Evolutionary conservation across 2,797 vertebrate species (phyloP).

Genomic region (Paramormyrops hopkinsi): DNA sequence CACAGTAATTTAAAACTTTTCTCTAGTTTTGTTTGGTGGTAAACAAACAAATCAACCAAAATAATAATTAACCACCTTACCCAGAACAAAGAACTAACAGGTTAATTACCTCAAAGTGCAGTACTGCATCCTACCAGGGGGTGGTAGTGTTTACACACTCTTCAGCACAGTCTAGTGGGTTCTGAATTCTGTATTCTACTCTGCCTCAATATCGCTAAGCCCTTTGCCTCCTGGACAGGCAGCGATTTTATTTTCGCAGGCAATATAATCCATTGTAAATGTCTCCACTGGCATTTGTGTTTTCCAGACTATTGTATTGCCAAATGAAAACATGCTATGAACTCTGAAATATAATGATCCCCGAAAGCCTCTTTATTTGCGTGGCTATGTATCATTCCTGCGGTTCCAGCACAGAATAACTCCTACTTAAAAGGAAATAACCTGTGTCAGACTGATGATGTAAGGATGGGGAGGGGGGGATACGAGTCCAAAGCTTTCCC

Average conservation of each 20-base stretch:
- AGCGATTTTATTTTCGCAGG: constrained; percentile 30
- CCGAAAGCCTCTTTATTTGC: constrained; percentile 20
- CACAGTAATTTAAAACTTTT: background rate
- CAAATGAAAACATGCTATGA: constrained; percentile 41
- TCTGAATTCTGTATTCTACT: constrained; percentile 23
- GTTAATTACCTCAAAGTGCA: background rate
- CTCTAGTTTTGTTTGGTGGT: background rate
- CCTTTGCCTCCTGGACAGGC: constrained; percentile 30
- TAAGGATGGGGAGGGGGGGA: background rate
- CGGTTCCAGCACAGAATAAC: background rate
- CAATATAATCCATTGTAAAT: constrained; percentile 28
- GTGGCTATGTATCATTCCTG: constrained; percentile 14
- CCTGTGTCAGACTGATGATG: background rate
- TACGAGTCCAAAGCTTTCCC: background rate
- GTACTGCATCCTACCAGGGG: constrained; percentile 35
- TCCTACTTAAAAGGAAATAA: constrained; percentile 22
- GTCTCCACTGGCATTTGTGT: constrained; percentile 29
- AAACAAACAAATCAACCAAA: background rate
- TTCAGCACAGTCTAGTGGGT: background rate
- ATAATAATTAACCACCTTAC: background rate
- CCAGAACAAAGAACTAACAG: background rate
- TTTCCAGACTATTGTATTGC: constrained; percentile 19
- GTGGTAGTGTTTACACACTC: constrained; percentile 45
- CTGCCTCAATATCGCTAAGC: constrained; percentile 26
- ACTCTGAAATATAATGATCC: constrained; percentile 39